Evolutionary conservation across 92 coral and sea anemone species (phyloP).

Genomic region (Parazoanthus swiftii): DNA sequence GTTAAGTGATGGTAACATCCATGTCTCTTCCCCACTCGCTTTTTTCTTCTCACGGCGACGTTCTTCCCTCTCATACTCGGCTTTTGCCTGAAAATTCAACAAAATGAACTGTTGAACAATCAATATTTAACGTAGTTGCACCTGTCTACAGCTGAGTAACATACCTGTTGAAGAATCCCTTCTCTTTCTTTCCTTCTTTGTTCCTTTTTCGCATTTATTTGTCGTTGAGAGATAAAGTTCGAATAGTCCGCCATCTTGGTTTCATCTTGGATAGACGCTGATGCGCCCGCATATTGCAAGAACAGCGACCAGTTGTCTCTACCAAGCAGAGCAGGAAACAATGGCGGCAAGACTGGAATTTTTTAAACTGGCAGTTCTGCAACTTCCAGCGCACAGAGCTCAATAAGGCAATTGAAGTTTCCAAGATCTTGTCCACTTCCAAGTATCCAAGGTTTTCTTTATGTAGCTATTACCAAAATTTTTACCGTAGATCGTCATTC

Average conservation of each 20-base stretch:
- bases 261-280: background rate
- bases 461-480: too few relatives aligned
- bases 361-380: too few relatives aligned
- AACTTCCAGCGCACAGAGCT: too few relatives aligned
- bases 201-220: slow-evolving; percentile 80
- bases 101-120: background rate
- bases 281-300: background rate
- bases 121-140: background rate
- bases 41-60: slow-evolving; percentile 68
- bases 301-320: background rate
- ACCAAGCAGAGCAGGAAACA: too few relatives aligned
- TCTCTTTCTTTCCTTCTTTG: slow-evolving; percentile 78
- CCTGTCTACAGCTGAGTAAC: background rate
- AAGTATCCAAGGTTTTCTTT: too few relatives aligned
- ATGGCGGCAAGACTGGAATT: too few relatives aligned
- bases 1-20: slow-evolving; percentile 91
- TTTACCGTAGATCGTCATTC: too few relatives aligned
- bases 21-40: slow-evolving; percentile 85
- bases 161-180: slow-evolving; percentile 68
- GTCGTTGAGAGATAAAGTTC: slow-evolving; percentile 90
- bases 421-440: too few relatives aligned
- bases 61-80: slow-evolving; percentile 82
- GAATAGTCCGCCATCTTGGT: slow-evolving; percentile 97
- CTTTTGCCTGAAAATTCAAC: slow-evolving; percentile 67
- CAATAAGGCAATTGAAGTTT: too few relatives aligned